phyloP scores from a whole-genome alignment of 2,797 vertebrate species.

The Periophthalmus magnuspinnatus region DNA sequence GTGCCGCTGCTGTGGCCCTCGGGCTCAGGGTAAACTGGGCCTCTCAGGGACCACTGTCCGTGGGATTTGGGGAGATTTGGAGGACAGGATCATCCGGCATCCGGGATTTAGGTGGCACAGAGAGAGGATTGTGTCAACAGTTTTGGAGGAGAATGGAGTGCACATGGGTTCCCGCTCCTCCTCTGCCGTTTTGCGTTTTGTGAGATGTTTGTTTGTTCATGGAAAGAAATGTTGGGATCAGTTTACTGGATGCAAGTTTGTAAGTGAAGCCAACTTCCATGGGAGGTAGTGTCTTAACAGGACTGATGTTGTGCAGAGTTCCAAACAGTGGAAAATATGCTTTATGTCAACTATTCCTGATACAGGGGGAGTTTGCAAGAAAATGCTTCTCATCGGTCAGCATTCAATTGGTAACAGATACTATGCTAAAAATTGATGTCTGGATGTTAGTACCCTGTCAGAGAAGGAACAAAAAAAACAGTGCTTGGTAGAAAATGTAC shows the following conservation, averaged over 20 bases:
- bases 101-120: conserved; percentile 72
- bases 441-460: background rate
- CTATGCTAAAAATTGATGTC: background rate
- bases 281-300: conserved; percentile 7
- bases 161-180: conserved; percentile 33
- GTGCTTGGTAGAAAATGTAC: background rate
- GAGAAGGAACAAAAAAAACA: background rate
- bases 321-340: conserved; percentile 12
- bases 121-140: conserved; percentile 69
- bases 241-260: conserved; percentile 14
- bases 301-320: conserved; percentile 1
- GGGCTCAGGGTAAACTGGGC: conserved; percentile 68
- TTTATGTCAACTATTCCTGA: background rate
- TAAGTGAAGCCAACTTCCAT: conserved; percentile 1
- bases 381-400: background rate
- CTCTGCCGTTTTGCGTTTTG: conserved; percentile 26
- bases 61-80: conserved; percentile 75
- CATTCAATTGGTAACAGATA: background rate
- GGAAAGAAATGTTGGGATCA: conserved; percentile 31
- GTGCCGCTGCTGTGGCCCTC: conserved; percentile 29
- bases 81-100: conserved; percentile 72
- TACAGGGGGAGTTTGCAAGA: background rate
- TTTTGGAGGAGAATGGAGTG: conserved; percentile 48
- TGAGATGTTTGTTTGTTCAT: conserved; percentile 52
- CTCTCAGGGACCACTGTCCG: conserved; percentile 71